phyloP scores from a whole-genome alignment of 2,113 vertebrate genomes.

The Pseudopipra pipra region DNA sequence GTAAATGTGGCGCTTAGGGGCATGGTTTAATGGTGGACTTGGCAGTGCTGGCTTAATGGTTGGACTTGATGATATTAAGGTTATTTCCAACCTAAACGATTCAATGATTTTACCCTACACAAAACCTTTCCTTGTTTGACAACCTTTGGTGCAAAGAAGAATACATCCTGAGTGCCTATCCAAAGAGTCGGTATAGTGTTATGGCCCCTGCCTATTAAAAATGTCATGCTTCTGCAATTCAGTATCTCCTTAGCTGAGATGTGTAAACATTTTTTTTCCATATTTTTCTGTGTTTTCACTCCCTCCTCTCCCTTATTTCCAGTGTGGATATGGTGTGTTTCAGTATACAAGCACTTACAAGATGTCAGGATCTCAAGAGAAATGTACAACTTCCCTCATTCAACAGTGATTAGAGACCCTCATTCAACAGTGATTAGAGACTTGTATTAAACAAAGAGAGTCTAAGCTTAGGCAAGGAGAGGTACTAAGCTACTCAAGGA shows the following conservation, averaged over 20 bases:
- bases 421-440: neutral
- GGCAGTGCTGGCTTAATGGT: neutral
- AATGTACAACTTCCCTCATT: neutral
- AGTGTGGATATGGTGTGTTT: neutral
- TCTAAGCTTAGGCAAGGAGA: neutral
- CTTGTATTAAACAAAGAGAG: neutral
- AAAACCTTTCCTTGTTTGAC: neutral
- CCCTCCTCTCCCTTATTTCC: neutral
- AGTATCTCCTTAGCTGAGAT: neutral
- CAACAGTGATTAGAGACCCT: neutral
- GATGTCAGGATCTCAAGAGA: neutral
- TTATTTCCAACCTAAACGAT: neutral
- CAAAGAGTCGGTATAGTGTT: neutral
- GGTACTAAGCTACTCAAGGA: neutral
- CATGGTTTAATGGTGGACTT: neutral
- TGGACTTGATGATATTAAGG: neutral
- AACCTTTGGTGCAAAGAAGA: neutral
- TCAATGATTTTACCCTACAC: neutral
- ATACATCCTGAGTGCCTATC: neutral
- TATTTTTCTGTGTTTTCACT: neutral
- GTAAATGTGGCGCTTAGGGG: neutral
- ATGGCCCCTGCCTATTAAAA: neutral
- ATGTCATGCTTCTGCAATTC: neutral
- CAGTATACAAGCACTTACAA: neutral
- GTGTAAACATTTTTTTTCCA: neutral